These are phyloP conservation scores for Zaprionus tsacasi DNA, from an alignment of 1,140 invertebrate species.

Conservation along the genomic window DNA sequence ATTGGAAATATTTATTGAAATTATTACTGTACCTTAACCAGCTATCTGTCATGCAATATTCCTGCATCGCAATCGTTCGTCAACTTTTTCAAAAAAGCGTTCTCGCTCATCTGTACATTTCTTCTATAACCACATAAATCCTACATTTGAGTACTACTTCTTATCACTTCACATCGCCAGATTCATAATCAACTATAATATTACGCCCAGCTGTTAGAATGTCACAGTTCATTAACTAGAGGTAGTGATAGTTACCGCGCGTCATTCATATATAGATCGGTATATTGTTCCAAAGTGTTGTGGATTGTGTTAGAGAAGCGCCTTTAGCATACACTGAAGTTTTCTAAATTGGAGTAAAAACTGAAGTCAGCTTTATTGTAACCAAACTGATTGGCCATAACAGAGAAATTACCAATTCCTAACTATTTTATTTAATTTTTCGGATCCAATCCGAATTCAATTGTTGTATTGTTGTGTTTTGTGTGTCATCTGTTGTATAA, in stretches of 20 bases:
- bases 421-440: neutral
- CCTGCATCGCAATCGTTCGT: conserved; percentile 29
- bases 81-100: conserved; percentile 4
- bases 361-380: neutral
- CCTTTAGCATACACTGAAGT: neutral
- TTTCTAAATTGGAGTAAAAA: neutral
- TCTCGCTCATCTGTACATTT: conserved; percentile 38
- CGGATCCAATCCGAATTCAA: neutral
- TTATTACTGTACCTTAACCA: conserved; percentile 26
- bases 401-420: neutral
- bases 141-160: conserved; percentile 7
- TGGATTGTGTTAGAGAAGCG: neutral
- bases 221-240: conserved; percentile 6
- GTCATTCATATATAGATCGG: conserved; percentile 4
- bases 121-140: conserved; percentile 15
- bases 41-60: conserved; percentile 21
- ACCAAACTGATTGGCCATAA: neutral
- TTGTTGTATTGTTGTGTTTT: conserved; percentile 9
- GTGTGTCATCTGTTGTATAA: conserved; percentile 19
- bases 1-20: conserved; percentile 42
- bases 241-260: conserved; percentile 6
- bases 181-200: neutral
- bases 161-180: conserved; percentile 10
- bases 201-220: neutral
- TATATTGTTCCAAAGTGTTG: neutral